Conservation (phyloP, 2,888 invertebrate species). For the Papilio gigon region DNA sequence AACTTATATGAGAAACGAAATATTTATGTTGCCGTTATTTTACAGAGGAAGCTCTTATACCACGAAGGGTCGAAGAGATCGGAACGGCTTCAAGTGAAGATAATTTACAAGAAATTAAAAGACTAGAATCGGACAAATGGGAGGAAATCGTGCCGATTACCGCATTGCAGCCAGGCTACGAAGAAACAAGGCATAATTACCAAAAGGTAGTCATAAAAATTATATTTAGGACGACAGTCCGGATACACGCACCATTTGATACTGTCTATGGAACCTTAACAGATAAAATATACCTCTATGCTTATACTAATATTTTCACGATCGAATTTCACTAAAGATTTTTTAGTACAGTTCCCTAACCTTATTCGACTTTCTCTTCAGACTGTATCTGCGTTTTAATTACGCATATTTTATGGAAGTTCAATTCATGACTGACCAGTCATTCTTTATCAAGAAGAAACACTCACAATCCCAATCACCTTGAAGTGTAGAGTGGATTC, state of each 20-base stretch:
- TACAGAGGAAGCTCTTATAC: constrained; percentile 74
- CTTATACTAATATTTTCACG: background rate
- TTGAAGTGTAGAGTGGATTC: too few relatives aligned
- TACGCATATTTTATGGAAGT: background rate
- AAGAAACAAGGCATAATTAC: constrained; percentile 82
- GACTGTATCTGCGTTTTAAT: too few relatives aligned
- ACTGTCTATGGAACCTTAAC: background rate
- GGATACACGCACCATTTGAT: background rate
- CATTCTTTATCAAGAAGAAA: background rate
- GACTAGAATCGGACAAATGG: constrained; percentile 80
- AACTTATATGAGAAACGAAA: too few relatives aligned
- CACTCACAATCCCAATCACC: too few relatives aligned
- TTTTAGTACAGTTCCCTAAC: too few relatives aligned
- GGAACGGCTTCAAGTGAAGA: constrained; percentile 77
- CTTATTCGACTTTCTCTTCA: too few relatives aligned
- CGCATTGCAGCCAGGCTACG: constrained; percentile 79
- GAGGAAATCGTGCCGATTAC: constrained; percentile 81
- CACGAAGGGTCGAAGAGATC: constrained; percentile 68
- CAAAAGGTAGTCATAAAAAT: constrained; percentile 66
- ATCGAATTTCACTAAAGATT: too few relatives aligned
- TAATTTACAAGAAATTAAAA: constrained; percentile 70
- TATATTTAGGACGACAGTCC: background rate
- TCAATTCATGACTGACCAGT: background rate
- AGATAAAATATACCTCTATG: background rate
- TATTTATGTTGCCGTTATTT: background rate